Percentiles rank a stretch among this genome's conserved stretches.
Evolutionary conservation across 2,113 vertebrate species (phyloP).

Genomic region (Sebastes schlegelii): DNA sequence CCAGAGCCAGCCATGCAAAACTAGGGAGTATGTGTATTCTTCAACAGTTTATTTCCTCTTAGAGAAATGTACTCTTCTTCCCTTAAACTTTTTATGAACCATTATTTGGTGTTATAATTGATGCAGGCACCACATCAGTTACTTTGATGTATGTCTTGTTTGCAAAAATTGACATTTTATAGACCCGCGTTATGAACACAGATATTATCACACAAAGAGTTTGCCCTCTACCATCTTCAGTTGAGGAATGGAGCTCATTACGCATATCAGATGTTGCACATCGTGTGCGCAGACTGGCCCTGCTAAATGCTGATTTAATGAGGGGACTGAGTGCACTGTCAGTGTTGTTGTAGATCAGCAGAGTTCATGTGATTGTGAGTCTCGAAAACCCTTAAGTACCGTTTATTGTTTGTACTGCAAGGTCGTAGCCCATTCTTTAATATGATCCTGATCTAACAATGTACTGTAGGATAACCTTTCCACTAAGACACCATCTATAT

Average conservation of each 20-base stretch:
- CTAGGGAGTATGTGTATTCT: background rate
- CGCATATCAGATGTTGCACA: slow-evolving; percentile 41
- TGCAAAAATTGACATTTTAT: background rate
- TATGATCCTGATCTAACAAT: background rate
- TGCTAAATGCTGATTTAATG: slow-evolving; percentile 54
- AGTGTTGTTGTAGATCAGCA: slow-evolving; percentile 51
- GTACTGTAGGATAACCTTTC: background rate
- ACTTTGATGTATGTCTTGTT: background rate
- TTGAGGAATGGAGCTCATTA: background rate
- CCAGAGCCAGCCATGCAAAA: background rate
- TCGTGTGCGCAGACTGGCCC: slow-evolving; percentile 13
- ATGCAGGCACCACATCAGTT: background rate
- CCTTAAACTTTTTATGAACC: background rate
- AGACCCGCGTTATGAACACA: background rate
- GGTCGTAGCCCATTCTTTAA: background rate
- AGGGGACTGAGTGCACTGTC: slow-evolving; percentile 49
- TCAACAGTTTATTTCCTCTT: background rate
- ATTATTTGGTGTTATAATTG: background rate
- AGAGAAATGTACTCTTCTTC: background rate
- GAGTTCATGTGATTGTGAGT: slow-evolving; percentile 60
- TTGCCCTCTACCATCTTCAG: background rate
- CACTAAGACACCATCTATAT: background rate
- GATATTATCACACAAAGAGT: background rate
- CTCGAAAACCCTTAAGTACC: slow-evolving; percentile 15
- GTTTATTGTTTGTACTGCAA: slow-evolving; percentile 16